Conservation (phyloP, 2,797 vertebrate species). For the Garrulus glandarius region DNA sequence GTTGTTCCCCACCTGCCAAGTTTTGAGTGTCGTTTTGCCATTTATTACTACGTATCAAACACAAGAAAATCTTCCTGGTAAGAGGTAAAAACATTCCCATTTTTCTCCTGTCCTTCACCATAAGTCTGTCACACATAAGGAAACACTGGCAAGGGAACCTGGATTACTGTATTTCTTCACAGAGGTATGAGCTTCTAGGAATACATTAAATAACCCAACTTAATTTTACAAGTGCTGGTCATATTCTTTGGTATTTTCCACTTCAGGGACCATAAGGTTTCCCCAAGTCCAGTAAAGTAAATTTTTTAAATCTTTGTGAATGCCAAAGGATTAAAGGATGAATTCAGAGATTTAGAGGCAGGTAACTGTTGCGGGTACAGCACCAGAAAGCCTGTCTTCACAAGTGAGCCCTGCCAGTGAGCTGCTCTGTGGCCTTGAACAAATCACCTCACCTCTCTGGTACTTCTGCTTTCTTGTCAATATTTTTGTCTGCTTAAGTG, state of each 20-base stretch:
- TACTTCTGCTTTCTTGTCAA: not conserved
- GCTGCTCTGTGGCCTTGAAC: slow-evolving; percentile 6
- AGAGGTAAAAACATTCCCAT: not conserved
- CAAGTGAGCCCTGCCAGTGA: not conserved
- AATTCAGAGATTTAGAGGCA: slow-evolving; percentile 17
- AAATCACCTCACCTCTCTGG: slow-evolving; percentile 20
- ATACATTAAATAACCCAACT: not conserved
- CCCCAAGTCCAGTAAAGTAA: not conserved
- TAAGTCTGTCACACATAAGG: not conserved
- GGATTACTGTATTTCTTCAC: not conserved
- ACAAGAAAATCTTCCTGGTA: not conserved
- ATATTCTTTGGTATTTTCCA: not conserved
- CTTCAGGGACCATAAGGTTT: not conserved
- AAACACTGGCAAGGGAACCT: not conserved
- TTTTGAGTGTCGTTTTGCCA: not conserved
- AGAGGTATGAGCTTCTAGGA: not conserved
- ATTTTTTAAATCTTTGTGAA: not conserved
- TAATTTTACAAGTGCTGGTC: slow-evolving; percentile 11
- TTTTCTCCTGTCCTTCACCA: not conserved
- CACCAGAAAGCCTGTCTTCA: not conserved
- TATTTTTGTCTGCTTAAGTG: slow-evolving; percentile 6
- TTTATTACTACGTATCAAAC: not conserved
- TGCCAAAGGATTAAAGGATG: slow-evolving; percentile 14
- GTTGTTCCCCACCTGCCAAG: not conserved
- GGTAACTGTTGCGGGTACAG: not conserved